Conservation (phyloP, 2,797 vertebrate genomes). For the Danio kyathit region DNA sequence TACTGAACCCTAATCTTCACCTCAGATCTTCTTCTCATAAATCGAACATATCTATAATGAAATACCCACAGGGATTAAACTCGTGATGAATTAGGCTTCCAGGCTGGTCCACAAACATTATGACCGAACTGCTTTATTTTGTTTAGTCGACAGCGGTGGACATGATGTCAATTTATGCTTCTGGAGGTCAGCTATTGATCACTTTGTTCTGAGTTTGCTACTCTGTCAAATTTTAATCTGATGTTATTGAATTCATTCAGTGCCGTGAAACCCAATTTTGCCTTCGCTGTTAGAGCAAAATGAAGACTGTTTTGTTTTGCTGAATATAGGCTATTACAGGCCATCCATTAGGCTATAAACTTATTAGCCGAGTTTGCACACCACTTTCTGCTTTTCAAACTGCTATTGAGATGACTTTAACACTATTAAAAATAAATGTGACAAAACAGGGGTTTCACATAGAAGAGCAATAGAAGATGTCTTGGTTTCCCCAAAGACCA, state of each 20-base stretch:
- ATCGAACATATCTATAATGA: too few relatives aligned
- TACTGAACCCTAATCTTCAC: too few relatives aligned
- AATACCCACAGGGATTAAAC: neutral
- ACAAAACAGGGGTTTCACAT: too few relatives aligned
- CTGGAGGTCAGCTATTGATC: constrained; percentile 12
- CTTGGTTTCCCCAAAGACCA: too few relatives aligned
- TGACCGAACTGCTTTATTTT: neutral
- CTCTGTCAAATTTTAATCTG: neutral
- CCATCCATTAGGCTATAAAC: too few relatives aligned
- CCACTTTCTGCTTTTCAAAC: too few relatives aligned
- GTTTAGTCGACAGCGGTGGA: neutral
- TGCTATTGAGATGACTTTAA: too few relatives aligned
- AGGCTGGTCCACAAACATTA: neutral
- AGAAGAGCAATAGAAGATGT: too few relatives aligned
- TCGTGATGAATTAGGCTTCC: neutral
- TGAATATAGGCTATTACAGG: neutral
- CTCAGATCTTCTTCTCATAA: too few relatives aligned
- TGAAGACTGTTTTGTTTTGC: neutral
- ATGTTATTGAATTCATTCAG: neutral
- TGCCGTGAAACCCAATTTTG: neutral
- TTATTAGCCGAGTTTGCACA: too few relatives aligned
- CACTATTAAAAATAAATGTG: too few relatives aligned
- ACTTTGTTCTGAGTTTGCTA: neutral
- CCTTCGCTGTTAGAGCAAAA: neutral
- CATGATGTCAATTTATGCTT: constrained; percentile 2